A percentile compares a stretch with the other conserved stretches of the same genome.
These are phyloP conservation scores for Heliconius himera DNA, from an alignment of 1,140 invertebrate genomes.

Conservation along the genomic window DNA sequence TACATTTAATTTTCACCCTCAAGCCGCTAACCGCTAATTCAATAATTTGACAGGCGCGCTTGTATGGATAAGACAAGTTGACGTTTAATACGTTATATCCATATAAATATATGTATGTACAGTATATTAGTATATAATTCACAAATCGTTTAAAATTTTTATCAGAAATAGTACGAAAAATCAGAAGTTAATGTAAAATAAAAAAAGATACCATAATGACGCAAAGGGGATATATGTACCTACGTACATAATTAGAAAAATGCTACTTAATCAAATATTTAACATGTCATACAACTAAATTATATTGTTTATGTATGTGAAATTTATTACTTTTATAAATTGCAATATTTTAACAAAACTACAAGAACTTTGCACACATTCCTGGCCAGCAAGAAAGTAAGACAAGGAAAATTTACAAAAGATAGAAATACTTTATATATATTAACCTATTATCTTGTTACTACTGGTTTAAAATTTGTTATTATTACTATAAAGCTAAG, in stretches of 20 bases:
- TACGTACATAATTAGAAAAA: not conserved
- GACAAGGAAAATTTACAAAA: no score
- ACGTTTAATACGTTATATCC: not conserved
- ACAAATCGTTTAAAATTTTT: not conserved
- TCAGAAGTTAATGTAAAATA: no score
- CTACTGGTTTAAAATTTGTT: no score
- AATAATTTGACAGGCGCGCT: conserved; percentile 63
- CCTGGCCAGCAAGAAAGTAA: no score
- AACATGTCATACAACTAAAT: not conserved
- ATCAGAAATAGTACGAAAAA: not conserved
- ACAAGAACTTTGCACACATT: no score
- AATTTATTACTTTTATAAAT: no score
- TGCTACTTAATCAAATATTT: not conserved
- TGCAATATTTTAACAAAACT: no score
- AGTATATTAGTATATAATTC: not conserved
- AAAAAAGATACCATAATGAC: not conserved
- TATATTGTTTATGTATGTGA: no score
- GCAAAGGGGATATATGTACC: not conserved
- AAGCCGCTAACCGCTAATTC: conserved; percentile 67
- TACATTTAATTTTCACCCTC: conserved; percentile 68
- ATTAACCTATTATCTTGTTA: no score
- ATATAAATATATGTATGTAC: not conserved
- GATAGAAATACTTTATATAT: no score
- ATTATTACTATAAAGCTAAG: no score
- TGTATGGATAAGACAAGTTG: conserved; percentile 44